phyloP scores from a whole-genome alignment of 2,888 invertebrate species.

The Heliconius charithonia region DNA sequence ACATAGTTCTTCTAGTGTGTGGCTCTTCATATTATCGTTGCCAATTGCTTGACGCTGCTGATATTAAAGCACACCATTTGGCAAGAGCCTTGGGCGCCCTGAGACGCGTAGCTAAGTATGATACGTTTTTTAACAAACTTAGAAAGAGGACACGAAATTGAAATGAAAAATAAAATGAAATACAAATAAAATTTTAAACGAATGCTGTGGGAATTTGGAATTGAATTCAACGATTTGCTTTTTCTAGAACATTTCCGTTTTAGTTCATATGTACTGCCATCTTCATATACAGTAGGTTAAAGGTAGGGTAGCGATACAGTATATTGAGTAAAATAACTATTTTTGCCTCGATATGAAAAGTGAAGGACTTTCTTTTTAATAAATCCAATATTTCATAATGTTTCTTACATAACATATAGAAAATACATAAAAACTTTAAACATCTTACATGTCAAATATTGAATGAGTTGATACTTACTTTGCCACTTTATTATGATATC shows the following conservation, averaged over 20 bases:
- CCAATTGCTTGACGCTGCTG: conserved; percentile 67
- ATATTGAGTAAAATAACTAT: not conserved
- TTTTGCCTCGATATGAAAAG: no score
- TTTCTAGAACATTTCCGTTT: conserved; percentile 48
- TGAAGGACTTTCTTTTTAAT: not conserved
- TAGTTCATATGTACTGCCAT: not conserved
- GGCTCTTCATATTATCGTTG: conserved; percentile 52
- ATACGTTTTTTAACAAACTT: conserved; percentile 46
- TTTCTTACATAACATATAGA: not conserved
- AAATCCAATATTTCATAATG: not conserved
- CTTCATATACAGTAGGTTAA: no score
- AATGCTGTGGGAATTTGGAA: conserved; percentile 35
- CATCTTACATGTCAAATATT: not conserved
- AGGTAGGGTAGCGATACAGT: no score
- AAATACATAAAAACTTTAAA: not conserved
- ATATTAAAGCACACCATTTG: conserved; percentile 77
- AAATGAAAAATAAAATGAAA: conserved; percentile 43
- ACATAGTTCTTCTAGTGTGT: conserved; percentile 40
- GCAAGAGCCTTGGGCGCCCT: conserved; percentile 63
- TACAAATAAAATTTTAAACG: conserved; percentile 44
- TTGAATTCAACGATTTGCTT: conserved; percentile 43
- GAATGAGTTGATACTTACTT: not conserved
- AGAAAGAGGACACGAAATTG: conserved; percentile 42
- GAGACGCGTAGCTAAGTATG: conserved; percentile 52
- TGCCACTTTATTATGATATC: not conserved